Conservation (phyloP, 2,888 invertebrate genomes). For the Microplitis deprimator region DNA sequence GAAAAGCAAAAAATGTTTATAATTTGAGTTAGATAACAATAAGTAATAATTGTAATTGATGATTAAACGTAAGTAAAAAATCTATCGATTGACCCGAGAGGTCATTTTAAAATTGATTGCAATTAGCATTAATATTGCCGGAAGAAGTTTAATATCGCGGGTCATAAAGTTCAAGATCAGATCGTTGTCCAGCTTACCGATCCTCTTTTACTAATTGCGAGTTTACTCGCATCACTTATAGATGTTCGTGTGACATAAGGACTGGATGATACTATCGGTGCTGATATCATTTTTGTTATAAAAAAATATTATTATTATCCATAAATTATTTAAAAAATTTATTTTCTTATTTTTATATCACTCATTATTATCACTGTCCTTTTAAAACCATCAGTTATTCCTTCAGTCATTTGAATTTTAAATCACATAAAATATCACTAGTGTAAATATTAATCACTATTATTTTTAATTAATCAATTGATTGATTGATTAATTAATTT, state of each 20-base stretch:
- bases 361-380: no score
- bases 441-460: no score
- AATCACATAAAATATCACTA: no score
- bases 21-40: background rate
- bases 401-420: no score
- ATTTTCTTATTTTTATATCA: no score
- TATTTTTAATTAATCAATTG: no score
- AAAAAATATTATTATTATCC: background rate
- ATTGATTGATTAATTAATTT: no score
- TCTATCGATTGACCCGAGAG: background rate
- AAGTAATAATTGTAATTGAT: background rate
- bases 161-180: conserved; percentile 14
- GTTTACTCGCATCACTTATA: conserved; percentile 66
- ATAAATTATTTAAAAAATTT: no score
- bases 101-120: background rate
- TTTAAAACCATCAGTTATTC: no score
- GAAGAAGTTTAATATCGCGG: conserved; percentile 21
- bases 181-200: conserved; percentile 57
- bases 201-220: conserved; percentile 58
- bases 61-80: background rate
- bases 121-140: conserved; percentile 26
- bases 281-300: conserved; percentile 63
- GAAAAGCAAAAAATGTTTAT: background rate
- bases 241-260: conserved; percentile 66
- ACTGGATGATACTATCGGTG: conserved; percentile 64